Evolutionary conservation across 2,888 invertebrate genomes (phyloP).

Genomic region (Fragum fragum): DNA sequence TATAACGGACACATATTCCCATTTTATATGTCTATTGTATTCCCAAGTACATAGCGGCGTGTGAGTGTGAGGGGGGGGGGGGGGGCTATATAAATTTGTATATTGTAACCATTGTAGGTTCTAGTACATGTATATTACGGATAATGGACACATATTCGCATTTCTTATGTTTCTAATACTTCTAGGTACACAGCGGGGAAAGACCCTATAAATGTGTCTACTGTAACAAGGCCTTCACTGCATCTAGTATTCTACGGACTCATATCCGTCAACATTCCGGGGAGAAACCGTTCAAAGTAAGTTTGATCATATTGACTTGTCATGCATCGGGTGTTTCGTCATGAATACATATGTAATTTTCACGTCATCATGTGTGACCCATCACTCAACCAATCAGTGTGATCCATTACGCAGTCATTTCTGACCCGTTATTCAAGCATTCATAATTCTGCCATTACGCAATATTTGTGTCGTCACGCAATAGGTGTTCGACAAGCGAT

Average conservation of each 20-base stretch:
- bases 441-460: too few species aligned
- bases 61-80: too few species aligned
- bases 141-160: constrained; percentile 87
- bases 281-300: constrained; percentile 88
- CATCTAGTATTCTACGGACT: constrained; percentile 87
- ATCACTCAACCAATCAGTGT: too few species aligned
- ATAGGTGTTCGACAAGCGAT: too few species aligned
- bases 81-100: constrained; percentile 87
- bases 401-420: too few species aligned
- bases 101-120: constrained; percentile 87
- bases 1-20: constrained; percentile 87
- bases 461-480: too few species aligned
- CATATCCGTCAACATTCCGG: constrained; percentile 87
- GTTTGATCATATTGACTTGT: too few species aligned
- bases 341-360: too few species aligned
- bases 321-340: too few species aligned
- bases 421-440: too few species aligned
- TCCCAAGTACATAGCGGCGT: constrained; percentile 87
- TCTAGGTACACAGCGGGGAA: constrained; percentile 87
- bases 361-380: too few species aligned
- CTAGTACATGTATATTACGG: too few species aligned
- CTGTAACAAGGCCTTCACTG: constrained; percentile 87
- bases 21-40: constrained; percentile 81
- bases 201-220: constrained; percentile 88
- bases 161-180: constrained; percentile 79